Evolutionary conservation across 2,888 invertebrate genomes (phyloP), one percentile per base, ranked within the genome.

Genomic region (Charanyca ferruginea): DNA sequence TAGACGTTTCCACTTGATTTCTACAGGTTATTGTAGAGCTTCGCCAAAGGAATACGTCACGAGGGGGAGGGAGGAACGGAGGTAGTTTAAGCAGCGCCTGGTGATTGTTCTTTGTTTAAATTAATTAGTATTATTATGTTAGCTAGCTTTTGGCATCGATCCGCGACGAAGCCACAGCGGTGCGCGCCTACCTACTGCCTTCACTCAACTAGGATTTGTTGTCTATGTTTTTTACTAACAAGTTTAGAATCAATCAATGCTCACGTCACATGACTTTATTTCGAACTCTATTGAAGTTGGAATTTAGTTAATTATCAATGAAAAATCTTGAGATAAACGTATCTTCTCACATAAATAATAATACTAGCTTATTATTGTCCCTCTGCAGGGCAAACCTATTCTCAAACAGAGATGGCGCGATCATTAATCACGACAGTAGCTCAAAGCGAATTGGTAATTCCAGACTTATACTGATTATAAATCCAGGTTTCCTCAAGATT

Each of bases 91-190:
- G 20, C 32, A 53, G 54, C 51, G 25, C 23, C 20, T 28, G 20
- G 28, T 22, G 41, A 60, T 60, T 53, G 60, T 41, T 25, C 9
- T 38, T 49, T 38, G 58, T 60, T n/a, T 85, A 84, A 84, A 84
- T 89, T 90, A 90, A 89, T 90, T 90, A 89, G 86, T 83, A 76
- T 85, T 83, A 87, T 89, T 88, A 86, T 88, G 80, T 84, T 81
- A 84, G 64, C 57, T 59, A 66, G 44, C 52, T 70, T 66, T 44
- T 69, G 62, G 79, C 72, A 77, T 58, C 78, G 79, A 58, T 54
- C 38, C 32, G 67, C 23, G 58, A 18, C 32, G 89, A 89, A 89
- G 85, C 88, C 86, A 44, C 59, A 67, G 48, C 62, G 66, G 73
- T 80, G 75, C 59, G 20, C 23, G 7, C 55, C 35, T 28, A 32